Base-by-base conservation (phyloP, 2,888 invertebrate species). In the Lasioglossum vierecki region DNA sequence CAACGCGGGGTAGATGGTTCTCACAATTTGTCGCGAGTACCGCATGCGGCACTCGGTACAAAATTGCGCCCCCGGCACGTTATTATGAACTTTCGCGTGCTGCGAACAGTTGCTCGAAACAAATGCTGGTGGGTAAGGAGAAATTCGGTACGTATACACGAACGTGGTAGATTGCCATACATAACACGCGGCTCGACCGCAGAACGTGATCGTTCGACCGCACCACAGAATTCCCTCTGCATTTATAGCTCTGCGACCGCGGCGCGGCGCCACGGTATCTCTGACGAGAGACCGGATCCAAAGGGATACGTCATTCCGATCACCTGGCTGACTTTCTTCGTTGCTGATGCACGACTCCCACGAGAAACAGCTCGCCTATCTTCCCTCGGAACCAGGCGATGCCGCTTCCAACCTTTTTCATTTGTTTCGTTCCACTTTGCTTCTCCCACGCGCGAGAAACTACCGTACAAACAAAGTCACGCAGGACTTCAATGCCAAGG, bases 71-170 rank as follows among this genome's bases (percentile, higher is more conserved):
- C 73, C 60, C 80, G 76, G 75, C 82, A 60, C 80, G 83, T 87
- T 90, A 91, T 89, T 90, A 90, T 89, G 90, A 91, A 89, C 80
- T 89, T 90, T 88, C 88, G 89, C 83, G 90, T 89, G 89, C 82
- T 86, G 82, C 79, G 79, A 78, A 76, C 84, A 80, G 79, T 85
- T 46, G 80, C 79, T 53, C 79, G 83, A 84, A 86, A 84, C 76
- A 81, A 82, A 86, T 78, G 80, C 53, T 35, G 53, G 82, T 66
- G 63, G 76, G 72, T 85, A 80, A 80, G 83, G 71, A 79, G 82
- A 85, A 89, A 85, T 84, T 88, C 74, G 80, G 78, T 82, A 60
- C 70, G 76, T 80, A 74, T 74, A 81, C 81, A 74, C 70, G 73
- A 70, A 76, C 76, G 73, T 26, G 80, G 82, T 66, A 76, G 81